Percentiles rank a stretch among this genome's conserved stretches.
phyloP scores from a whole-genome alignment of 1,140 invertebrate genomes.

The Zaprionus nigranus region DNA sequence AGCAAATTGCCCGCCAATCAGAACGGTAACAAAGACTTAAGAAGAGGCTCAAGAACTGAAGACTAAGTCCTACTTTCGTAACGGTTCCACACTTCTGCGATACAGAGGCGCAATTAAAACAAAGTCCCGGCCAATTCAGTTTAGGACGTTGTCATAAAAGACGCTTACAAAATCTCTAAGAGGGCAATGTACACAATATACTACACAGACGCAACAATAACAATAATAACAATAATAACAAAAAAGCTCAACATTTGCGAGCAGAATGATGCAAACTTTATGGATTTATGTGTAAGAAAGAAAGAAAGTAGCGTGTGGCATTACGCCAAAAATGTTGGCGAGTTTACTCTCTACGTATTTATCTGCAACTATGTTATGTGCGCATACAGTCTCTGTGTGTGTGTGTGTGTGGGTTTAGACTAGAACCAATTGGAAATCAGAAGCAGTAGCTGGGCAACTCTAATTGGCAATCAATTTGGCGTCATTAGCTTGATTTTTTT shows the following conservation, averaged over 20 bases:
- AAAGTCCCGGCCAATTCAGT: slow-evolving; percentile 29
- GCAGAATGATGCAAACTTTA: slow-evolving; percentile 32
- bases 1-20: slow-evolving; percentile 32
- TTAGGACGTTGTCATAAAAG: slow-evolving; percentile 20
- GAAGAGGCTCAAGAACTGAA: background rate
- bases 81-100: slow-evolving; percentile 9
- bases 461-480: slow-evolving; percentile 6
- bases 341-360: background rate
- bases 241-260: background rate
- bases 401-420: background rate
- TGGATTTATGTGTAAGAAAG: slow-evolving; percentile 6
- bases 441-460: background rate
- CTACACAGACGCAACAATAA: slow-evolving; percentile 9
- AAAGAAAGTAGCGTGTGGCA: background rate
- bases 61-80: slow-evolving; percentile 33
- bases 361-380: slow-evolving; percentile 1
- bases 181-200: slow-evolving; percentile 38
- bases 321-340: background rate
- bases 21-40: slow-evolving; percentile 45
- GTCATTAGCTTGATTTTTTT: background rate
- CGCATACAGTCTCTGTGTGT: background rate
- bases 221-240: background rate
- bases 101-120: slow-evolving; percentile 34
- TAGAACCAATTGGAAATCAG: background rate
- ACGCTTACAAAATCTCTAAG: slow-evolving; percentile 15